Percentiles rank a stretch among this genome's conserved stretches.
These are phyloP conservation scores for Linurgus olivaceus DNA, from an alignment of 2,797 vertebrate genomes.

Conservation along the genomic window DNA sequence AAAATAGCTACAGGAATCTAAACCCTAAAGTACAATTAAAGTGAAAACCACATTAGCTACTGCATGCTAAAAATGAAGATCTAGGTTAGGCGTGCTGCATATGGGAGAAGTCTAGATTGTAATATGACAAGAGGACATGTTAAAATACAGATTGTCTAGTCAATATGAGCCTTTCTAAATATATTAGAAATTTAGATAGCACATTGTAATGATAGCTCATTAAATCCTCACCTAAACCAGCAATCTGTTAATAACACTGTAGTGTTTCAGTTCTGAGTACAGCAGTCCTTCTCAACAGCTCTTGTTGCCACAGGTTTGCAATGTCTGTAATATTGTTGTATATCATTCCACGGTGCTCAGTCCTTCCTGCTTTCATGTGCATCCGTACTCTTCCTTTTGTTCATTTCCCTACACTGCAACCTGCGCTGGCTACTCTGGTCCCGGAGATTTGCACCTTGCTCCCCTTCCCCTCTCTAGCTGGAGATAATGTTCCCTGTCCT, in stretches of 20 bases:
- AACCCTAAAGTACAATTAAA: background rate
- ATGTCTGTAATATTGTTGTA: accelerated
- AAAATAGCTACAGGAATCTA: background rate
- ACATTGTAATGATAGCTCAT: background rate
- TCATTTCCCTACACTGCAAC: background rate
- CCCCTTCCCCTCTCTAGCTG: background rate
- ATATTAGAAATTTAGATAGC: background rate
- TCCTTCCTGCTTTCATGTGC: background rate
- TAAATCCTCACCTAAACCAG: background rate
- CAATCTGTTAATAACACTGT: background rate
- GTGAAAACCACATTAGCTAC: background rate
- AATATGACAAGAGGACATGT: background rate
- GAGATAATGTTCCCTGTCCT: background rate
- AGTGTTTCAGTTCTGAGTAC: background rate
- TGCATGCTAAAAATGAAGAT: background rate
- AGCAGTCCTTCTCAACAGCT: background rate
- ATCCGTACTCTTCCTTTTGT: background rate
- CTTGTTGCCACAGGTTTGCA: background rate
- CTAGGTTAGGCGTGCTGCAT: background rate
- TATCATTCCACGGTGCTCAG: background rate
- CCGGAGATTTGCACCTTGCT: background rate
- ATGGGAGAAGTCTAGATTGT: background rate
- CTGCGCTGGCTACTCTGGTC: background rate
- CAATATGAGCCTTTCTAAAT: background rate
- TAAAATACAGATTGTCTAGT: background rate